phyloP scores from a whole-genome alignment of 2,888 invertebrate species.

The Biston stratarius region DNA sequence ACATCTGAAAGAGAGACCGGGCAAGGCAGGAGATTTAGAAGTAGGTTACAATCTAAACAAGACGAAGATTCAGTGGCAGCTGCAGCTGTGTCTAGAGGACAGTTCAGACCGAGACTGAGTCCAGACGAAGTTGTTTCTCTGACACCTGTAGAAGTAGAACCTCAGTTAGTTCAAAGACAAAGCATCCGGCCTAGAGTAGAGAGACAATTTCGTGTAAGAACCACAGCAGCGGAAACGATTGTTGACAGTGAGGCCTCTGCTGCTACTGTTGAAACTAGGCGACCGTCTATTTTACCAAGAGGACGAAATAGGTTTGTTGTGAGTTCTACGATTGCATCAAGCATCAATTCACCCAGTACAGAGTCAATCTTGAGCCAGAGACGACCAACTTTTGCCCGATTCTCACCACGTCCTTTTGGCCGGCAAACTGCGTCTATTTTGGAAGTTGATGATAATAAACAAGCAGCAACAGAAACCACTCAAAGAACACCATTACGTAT shows the following conservation, averaged over 20 bases:
- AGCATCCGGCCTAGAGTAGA: conserved; percentile 52
- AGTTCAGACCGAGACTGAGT: conserved; percentile 66
- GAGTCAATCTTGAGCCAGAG: conserved; percentile 58
- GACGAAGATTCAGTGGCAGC: conserved; percentile 72
- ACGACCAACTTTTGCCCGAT: conserved; percentile 73
- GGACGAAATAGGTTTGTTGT: conserved; percentile 70
- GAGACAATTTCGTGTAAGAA: conserved; percentile 58
- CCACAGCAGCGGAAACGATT: conserved; percentile 59
- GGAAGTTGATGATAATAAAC: conserved; percentile 50
- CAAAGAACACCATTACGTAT: conserved; percentile 61
- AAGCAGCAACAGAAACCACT: conserved; percentile 57
- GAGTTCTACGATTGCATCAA: conserved; percentile 61
- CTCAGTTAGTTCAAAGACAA: conserved; percentile 62
- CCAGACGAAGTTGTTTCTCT: conserved; percentile 84
- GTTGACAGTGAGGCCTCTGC: conserved; percentile 77
- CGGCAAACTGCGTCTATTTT: conserved; percentile 53
- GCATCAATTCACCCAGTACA: conserved; percentile 46
- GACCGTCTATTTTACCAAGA: conserved; percentile 67
- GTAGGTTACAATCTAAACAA: conserved; percentile 58
- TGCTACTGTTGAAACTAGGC: conserved; percentile 72
- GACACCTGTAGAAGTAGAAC: conserved; percentile 80
- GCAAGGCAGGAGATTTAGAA: conserved; percentile 58
- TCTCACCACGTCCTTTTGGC: conserved; percentile 78
- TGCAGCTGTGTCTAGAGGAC: conserved; percentile 72
- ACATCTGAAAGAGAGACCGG: conserved; percentile 51